Conservation (phyloP, 2,797 vertebrate species). For the Sus cebifrons region DNA sequence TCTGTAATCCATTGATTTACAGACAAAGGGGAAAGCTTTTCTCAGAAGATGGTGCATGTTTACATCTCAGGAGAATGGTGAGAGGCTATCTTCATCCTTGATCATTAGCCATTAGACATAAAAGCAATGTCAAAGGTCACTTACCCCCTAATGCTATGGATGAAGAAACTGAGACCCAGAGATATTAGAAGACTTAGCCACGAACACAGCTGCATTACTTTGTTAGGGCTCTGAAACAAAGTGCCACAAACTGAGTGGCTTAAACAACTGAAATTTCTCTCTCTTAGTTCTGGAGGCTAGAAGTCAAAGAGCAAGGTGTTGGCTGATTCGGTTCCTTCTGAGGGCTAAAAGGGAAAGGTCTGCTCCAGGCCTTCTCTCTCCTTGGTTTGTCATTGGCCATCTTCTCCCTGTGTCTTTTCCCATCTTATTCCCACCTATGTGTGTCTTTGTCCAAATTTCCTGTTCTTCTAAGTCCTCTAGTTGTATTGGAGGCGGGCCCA, state of each 20-base stretch:
- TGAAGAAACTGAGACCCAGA: neutral
- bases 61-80: neutral
- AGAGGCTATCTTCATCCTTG: neutral
- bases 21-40: slow-evolving; percentile 27
- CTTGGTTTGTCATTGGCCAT: neutral
- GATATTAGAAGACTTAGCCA: neutral
- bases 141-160: neutral
- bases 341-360: neutral
- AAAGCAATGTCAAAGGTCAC: slow-evolving; percentile 23
- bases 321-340: slow-evolving; percentile 10
- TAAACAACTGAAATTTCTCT: neutral
- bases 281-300: neutral
- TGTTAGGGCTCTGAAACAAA: neutral
- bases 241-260: neutral
- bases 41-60: slow-evolving; percentile 8
- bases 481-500: neutral
- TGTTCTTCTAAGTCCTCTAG: neutral
- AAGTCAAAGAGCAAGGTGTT: neutral
- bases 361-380: neutral
- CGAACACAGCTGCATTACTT: neutral
- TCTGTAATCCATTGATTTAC: neutral
- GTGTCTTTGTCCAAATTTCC: neutral
- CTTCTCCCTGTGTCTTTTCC: neutral
- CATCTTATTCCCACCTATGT: neutral
- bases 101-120: slow-evolving; percentile 43